Evolutionary conservation across 2,888 invertebrate species (phyloP).

Genomic region (Scrobipalpa costella): DNA sequence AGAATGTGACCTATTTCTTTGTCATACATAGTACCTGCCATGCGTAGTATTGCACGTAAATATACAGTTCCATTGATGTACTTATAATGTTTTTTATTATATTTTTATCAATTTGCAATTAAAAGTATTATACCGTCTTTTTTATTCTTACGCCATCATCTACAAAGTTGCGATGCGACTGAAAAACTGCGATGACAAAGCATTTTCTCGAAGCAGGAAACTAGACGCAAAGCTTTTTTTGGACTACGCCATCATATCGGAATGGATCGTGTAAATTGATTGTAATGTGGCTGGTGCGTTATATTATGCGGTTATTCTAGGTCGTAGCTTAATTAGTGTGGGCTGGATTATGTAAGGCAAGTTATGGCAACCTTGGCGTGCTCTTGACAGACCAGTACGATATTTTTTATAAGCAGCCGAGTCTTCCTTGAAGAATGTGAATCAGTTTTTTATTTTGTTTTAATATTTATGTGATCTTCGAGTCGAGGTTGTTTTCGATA

Average conservation of each 20-base stretch:
- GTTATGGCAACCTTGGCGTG: conserved; percentile 65
- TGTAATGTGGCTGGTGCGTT: conserved; percentile 46
- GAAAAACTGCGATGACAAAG: not conserved
- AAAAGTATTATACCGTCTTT: too few species aligned
- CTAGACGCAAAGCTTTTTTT: conserved; percentile 5
- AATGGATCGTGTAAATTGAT: conserved; percentile 50
- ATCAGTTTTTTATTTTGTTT: not conserved
- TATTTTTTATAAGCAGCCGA: conserved; percentile 6
- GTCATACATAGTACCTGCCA: not conserved
- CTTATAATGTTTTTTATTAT: not conserved
- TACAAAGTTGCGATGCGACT: too few species aligned
- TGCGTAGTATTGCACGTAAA: not conserved
- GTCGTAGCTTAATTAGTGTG: conserved; percentile 70
- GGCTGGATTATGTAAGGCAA: conserved; percentile 63
- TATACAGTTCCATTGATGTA: not conserved
- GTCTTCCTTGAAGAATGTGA: conserved; percentile 20
- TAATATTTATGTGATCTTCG: not conserved
- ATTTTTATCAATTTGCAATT: not conserved
- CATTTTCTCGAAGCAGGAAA: not conserved
- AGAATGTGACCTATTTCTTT: conserved; percentile 17
- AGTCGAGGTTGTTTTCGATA: not conserved
- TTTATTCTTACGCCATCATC: too few species aligned
- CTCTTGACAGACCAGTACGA: conserved; percentile 48
- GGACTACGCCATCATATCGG: conserved; percentile 9
- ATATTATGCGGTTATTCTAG: conserved; percentile 46